Conservation (phyloP, 2,797 vertebrate genomes). For the Bucorvus abyssinicus region DNA sequence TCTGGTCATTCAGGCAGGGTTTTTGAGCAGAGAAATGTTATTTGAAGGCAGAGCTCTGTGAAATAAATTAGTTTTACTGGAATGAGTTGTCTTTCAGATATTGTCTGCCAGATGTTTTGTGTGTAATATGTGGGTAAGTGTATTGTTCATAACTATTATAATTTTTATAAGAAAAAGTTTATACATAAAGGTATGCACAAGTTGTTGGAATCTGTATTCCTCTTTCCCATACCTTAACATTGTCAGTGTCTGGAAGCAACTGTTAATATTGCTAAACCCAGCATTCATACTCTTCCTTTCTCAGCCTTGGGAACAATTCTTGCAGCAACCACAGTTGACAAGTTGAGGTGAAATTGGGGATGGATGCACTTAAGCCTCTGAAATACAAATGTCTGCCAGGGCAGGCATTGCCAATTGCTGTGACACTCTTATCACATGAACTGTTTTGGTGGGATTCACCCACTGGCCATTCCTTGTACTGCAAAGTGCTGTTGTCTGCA, state of each 20-base stretch:
- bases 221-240: not conserved
- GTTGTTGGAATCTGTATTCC: not conserved
- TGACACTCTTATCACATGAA: not conserved
- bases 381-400: not conserved
- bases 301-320: not conserved
- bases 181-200: not conserved
- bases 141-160: not conserved
- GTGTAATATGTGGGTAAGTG: not conserved
- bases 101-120: not conserved
- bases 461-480: not conserved
- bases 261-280: not conserved
- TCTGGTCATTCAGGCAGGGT: not conserved
- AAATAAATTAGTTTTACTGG: not conserved
- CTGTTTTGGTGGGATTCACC: not conserved
- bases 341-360: not conserved
- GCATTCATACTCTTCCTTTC: not conserved
- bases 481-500: not conserved
- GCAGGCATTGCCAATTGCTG: not conserved
- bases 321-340: not conserved
- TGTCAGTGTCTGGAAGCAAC: not conserved
- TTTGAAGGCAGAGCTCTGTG: not conserved
- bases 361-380: not conserved
- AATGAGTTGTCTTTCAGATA: not conserved
- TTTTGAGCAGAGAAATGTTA: not conserved
- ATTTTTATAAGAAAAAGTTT: not conserved